Base-by-base conservation (phyloP, 2,888 invertebrate species). In the Mesorhabditis sp. region DNA sequence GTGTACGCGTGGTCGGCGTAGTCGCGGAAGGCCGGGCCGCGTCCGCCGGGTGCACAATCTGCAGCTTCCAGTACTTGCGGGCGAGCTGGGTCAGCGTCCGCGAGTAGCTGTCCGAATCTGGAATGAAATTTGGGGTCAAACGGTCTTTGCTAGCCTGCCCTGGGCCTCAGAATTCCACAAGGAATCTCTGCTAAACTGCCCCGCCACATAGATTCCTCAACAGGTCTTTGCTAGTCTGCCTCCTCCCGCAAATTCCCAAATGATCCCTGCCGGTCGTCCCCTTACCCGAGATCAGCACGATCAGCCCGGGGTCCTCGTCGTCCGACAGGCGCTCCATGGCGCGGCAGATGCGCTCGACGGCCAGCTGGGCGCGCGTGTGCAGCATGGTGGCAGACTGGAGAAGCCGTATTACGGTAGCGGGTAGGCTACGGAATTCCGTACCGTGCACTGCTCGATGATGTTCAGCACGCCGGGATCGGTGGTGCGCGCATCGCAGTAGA, bases 11-110 rank as follows among this genome's bases (percentile, higher is more conserved):
- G 58, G 5, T 28, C 44, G 13, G 70, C 66, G 7, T 61, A 28
- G 10, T 62, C 67, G 28, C 43, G 28, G 41, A 70, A 67, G 4
- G 45, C 15, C 10, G 3, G 4, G 43, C 64, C 4, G 65, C 10
- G 5, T 45, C 43, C 4, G 67, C 58, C 7, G 70, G 67, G 42
- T 67, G 61, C 28, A 70, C 64, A 28, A 70, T 62, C 50, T 43
- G 58, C 4, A 65, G 4, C 5, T 63, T 4, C 50, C 65, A 45
- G 10, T 58, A 50, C 5, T 13, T 28, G 4, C 13, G 15, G 7
- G 61, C n/a, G 43, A 62, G 50, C 42, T 13, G n/a, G 10, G 28
- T 58, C 67, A 67, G 4, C 41, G 58, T 67, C 28, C 5, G 13
- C 4, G 45, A 42, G 44, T 44, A 67, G 58, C 58, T 45, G 7